phyloP scores from a whole-genome alignment of 2,888 invertebrate species.

The Maniola hyperantus region DNA sequence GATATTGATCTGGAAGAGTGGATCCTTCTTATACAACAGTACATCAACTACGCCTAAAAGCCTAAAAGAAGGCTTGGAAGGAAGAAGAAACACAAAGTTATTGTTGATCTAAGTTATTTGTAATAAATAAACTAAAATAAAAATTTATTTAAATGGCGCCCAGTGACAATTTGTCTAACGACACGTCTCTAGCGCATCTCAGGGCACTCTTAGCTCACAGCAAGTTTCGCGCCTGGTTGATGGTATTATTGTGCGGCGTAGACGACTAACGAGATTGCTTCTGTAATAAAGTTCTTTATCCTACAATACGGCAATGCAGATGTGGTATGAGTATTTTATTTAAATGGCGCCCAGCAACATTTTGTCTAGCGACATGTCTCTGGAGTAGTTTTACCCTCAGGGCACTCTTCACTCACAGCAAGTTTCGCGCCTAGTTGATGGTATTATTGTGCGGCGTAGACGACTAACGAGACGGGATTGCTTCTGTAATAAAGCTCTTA shows the following conservation, averaged over 20 bases:
- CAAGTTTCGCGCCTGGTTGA: slow-evolving; percentile 49
- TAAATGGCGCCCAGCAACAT: neutral
- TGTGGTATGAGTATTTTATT: slow-evolving; percentile 1
- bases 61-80: no score
- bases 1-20: no score
- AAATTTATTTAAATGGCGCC: no score
- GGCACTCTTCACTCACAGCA: slow-evolving; percentile 64
- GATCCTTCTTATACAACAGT: no score
- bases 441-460: slow-evolving; percentile 40
- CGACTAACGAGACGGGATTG: slow-evolving; percentile 28
- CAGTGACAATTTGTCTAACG: neutral
- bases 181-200: neutral
- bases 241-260: slow-evolving; percentile 41
- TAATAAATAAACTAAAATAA: no score
- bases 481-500: slow-evolving; percentile 31
- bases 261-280: slow-evolving; percentile 31
- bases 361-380: neutral
- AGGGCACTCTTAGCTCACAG: slow-evolving; percentile 64
- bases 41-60: no score
- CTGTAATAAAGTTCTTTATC: slow-evolving; percentile 29
- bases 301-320: slow-evolving; percentile 26
- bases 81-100: no score
- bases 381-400: slow-evolving; percentile 29
- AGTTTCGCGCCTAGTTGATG: slow-evolving; percentile 49
- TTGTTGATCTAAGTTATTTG: no score